Evolutionary conservation across 2,113 vertebrate genomes (phyloP), one percentile per base, ranked within the genome.

Genomic region (Phainopepla nitens): DNA sequence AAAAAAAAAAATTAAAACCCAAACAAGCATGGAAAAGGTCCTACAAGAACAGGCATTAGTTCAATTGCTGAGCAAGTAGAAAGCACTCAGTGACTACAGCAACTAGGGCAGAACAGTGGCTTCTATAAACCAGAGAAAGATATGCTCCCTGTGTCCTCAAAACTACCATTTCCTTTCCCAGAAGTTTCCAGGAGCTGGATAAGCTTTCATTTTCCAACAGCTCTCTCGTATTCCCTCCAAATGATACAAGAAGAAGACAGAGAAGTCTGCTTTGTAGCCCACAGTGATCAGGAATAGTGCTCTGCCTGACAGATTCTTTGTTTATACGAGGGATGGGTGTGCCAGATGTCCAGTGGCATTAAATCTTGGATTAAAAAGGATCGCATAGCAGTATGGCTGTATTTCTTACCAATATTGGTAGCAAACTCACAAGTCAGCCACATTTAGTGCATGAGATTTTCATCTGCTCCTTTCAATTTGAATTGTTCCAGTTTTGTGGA

Each of bases 161-260:
- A 58, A 41, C 31, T 39, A 20, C 45, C 15, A 19, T 53, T 51
- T 72, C 44, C 44, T 35, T 86, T 41, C 71, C 23, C 2, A 36
- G 36, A 6, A 7, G 18, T 69, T 45, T 28, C 41, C 41, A 23
- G 25, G 22, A 44, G 8, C 7, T 16, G 7, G 15, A 20, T 42
- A 39, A 85, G 18, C 24, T 66, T 33, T 39, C 0, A 0, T 73
- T 91, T 94, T 62, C 65, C 73, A 64, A 0, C 27, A 42, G 15
- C 7, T 68, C 33, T 42, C 51, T 51, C 35, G 9, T 23, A 44
- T 72, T 56, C 25, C 12, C 15, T 61, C 60, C 39, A 58, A 39
- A n/a, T 0, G 0, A 36, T 44, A 44, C 3, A 33, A 68, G 29
- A 18, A 64, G 39, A 66, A 66, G 56, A 50, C 15, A 41, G 50